Evolutionary conservation across 2,888 invertebrate species (phyloP).

Genomic region (Nomada fabriciana): DNA sequence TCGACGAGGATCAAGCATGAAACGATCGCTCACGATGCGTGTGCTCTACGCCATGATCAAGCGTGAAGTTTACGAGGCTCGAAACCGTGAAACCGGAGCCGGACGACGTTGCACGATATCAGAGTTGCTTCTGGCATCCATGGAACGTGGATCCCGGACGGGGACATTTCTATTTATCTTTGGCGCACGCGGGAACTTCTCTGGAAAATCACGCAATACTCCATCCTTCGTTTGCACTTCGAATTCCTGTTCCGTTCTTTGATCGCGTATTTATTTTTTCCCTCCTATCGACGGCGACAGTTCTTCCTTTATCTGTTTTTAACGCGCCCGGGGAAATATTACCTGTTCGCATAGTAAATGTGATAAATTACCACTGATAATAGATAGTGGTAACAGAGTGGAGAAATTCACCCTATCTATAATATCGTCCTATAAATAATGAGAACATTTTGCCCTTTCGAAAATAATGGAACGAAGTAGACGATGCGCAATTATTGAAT

Average conservation of each 20-base stretch:
- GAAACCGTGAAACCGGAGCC: slow-evolving; percentile 62
- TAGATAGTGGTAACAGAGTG: too few species aligned
- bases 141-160: slow-evolving; percentile 51
- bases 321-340: neutral
- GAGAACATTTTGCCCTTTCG: too few species aligned
- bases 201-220: slow-evolving; percentile 27
- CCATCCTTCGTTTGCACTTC: neutral
- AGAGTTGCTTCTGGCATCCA: slow-evolving; percentile 45
- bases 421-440: too few species aligned
- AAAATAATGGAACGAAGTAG: too few species aligned
- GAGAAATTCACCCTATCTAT: too few species aligned
- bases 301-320: neutral
- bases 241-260: neutral
- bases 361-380: too few species aligned
- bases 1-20: slow-evolving; percentile 53
- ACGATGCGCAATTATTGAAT: too few species aligned
- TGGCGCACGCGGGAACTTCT: slow-evolving; percentile 37
- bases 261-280: neutral
- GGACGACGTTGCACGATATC: slow-evolving; percentile 40
- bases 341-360: neutral
- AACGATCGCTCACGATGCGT: slow-evolving; percentile 57
- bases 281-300: neutral
- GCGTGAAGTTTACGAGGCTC: slow-evolving; percentile 63
- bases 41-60: slow-evolving; percentile 55
- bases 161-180: slow-evolving; percentile 54